Base-by-base conservation (phyloP, 1,140 invertebrate species). In the Drosophila nigrodunni region DNA sequence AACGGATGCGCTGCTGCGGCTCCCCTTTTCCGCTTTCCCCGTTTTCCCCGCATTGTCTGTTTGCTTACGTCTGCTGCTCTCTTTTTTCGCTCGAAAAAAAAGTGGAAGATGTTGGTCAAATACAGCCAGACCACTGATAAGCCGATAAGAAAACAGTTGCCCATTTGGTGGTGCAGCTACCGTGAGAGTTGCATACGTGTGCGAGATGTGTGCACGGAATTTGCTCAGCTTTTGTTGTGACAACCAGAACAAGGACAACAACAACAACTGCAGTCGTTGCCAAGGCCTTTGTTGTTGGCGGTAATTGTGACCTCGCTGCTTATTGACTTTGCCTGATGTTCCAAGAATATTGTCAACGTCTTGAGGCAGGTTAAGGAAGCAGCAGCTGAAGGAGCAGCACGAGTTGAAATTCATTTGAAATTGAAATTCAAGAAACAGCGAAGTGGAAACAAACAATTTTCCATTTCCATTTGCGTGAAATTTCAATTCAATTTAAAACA, bases 141-240 rank as follows among this genome's bases (percentile, higher is more conserved):
- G 72, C 67, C 58, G 72, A 79, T 82, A 87, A 72, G 75, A 47
- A 49, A 59, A 69, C 50, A 71, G 61, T 80, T 67, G 68, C 59
- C 39, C 64, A 68, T 52, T 62, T 77, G 49, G 43, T 59, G 21
- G 39, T 11, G 9, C 39, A 41, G 39, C 82, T 86, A 76, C 78
- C 81, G 82, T 86, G 83, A 77, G 82, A 86, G 71, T 61, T 64
- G 68, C 76, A 86, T 47, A 60, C 30, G 44, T 54, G 54, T 43
- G 55, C 30, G 44, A 59, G 54, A 60, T 57, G 55, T 74, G 54
- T 47, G 65, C 55, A 79, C 64, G 41, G 50, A 69, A 73, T 86
- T 87, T 82, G 68, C 64, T 79, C 82, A 77, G 83, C 73, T 74
- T 80, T 85, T 73, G 65, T 85, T 68, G 59, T 34, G 66, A 49